Evolutionary conservation across 1,140 invertebrate genomes (phyloP).

Genomic region (Mamestra configurata): DNA sequence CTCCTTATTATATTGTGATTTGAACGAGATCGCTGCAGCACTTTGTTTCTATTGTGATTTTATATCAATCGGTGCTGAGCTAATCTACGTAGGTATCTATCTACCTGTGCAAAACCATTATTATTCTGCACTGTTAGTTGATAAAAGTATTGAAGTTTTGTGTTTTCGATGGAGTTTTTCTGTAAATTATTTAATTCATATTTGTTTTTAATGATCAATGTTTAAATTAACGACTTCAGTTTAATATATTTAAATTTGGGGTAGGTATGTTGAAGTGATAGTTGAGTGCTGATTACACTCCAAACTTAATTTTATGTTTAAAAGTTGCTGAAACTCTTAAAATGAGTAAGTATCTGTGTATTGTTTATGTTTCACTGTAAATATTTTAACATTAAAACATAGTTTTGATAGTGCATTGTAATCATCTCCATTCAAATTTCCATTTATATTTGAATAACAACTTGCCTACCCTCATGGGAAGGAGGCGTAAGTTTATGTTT

Average conservation of each 20-base stretch:
- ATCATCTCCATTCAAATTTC: neutral
- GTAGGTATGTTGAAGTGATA: neutral
- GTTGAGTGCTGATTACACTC: neutral
- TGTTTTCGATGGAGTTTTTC: neutral
- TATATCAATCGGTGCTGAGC: conserved; percentile 20
- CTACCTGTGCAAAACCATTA: conserved; percentile 46
- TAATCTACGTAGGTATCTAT: conserved; percentile 31
- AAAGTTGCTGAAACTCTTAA: neutral
- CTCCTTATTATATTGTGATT: conserved; percentile 27
- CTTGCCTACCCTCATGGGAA: neutral
- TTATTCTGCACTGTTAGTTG: conserved; percentile 14
- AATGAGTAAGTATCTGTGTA: neutral
- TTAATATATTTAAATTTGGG: neutral
- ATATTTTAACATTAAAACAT: neutral
- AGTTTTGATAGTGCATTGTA: neutral
- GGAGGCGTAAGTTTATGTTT: too few relatives aligned
- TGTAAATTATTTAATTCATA: neutral
- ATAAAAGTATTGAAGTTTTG: neutral
- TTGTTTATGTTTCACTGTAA: neutral
- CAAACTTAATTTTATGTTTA: neutral
- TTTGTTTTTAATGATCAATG: neutral
- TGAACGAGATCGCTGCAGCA: neutral
- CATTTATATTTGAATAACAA: neutral
- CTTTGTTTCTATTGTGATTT: conserved; percentile 31
- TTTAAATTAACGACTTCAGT: neutral